Conservation (phyloP, 2,888 invertebrate species). For the Halocaridina rubra region DNA sequence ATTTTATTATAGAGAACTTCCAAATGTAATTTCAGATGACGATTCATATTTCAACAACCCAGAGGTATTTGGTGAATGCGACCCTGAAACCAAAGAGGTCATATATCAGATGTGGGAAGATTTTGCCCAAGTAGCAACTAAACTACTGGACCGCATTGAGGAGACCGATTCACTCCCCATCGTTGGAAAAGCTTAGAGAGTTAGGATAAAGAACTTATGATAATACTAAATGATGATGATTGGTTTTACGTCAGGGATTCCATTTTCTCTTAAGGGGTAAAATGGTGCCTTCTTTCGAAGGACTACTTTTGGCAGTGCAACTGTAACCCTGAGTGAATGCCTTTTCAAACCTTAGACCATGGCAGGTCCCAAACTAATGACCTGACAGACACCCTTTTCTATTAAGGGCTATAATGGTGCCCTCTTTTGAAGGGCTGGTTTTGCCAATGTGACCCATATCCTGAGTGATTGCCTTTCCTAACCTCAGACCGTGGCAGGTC, state of each 20-base stretch:
- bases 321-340: not conserved
- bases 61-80: slow-evolving; percentile 47
- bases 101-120: slow-evolving; percentile 62
- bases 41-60: slow-evolving; percentile 63
- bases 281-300: not conserved
- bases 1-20: no score
- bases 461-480: no score
- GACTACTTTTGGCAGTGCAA: not conserved
- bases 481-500: no score
- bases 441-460: no score
- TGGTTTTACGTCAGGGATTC: no score
- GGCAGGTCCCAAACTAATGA: no score
- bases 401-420: no score
- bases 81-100: slow-evolving; percentile 53
- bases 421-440: no score
- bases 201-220: not conserved
- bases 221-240: not conserved
- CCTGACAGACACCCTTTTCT: no score
- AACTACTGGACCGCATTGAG: slow-evolving; percentile 63
- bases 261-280: not conserved
- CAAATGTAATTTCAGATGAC: slow-evolving; percentile 60
- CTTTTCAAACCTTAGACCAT: no score
- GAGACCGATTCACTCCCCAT: slow-evolving; percentile 44
- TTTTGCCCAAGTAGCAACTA: slow-evolving; percentile 62
- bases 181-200: slow-evolving; percentile 6